Base-by-base conservation (phyloP, 2,888 invertebrate genomes). In the Adelognathus sp. region DNA sequence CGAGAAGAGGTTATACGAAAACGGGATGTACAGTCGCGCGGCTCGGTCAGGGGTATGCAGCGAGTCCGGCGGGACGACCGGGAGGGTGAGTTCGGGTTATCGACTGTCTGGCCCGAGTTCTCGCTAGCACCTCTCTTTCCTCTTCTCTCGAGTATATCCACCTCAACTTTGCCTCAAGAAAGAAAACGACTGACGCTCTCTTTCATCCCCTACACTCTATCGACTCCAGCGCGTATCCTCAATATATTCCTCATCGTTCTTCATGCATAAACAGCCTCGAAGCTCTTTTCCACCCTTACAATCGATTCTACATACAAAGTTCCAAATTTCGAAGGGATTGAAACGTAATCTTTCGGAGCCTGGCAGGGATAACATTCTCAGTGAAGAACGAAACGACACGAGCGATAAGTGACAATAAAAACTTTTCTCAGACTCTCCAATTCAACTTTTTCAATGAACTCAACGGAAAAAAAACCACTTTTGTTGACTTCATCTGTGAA, bases 61-160 rank as follows among this genome's bases (percentile, higher is more conserved):
- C 60, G 58, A 75, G 75, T 71, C 71, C 76, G 76, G 72, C 78
- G 79, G 66, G 73, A 67, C 73, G 66, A 66, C 24, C 11, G 29
- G 73, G 67, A 71, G 71, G 75, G 66, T 39, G 64, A 56, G 41
- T 29, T 36, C 29, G 80, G 81, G 76, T 77, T 81, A 83, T 83
- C 80, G 79, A 81, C 80, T 81, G 79, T 80, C 78, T 79, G 80
- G 75, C 80, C 52, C 66, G 66, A 52, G 66, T 52, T 66, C n/a
- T n/a, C 66, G 52, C 66, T 36, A 21, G 36, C 21, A 79, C 66
- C 44, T 60, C 14, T 41, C 29, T 14, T 70, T 70, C 33, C 33
- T 50, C 33, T 64, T 33, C 14, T 29, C 24, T 50, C 58, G 58
- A 39, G n/a, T n/a, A 41, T 52, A 14, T 52, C 41, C 4, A 7